phyloP scores from a whole-genome alignment of 2,113 vertebrate species.

The Ancistrus triradiatus region DNA sequence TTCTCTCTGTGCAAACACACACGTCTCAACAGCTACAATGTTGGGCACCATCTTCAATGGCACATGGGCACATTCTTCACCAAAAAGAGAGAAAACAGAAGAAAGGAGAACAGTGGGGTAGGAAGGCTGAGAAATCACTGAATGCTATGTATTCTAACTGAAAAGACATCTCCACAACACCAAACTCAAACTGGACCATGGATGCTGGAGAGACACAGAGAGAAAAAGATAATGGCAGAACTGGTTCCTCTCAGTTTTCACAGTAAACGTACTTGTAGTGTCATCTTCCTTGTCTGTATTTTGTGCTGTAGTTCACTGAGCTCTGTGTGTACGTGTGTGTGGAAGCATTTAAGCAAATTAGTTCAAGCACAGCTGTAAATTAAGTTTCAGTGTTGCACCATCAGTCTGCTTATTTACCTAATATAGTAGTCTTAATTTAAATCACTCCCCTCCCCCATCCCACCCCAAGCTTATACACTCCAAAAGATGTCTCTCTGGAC shows the following conservation, averaged over 20 bases:
- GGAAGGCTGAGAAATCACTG: not conserved
- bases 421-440: conserved; percentile 25
- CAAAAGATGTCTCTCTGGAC: not conserved
- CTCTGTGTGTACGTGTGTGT: not conserved
- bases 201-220: not conserved
- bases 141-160: not conserved
- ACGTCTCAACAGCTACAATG: conserved; percentile 21
- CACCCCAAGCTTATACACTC: not conserved
- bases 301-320: too few relatives aligned
- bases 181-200: not conserved
- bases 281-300: not conserved
- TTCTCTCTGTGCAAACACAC: conserved; percentile 20
- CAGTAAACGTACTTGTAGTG: not conserved
- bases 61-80: conserved; percentile 41
- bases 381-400: conserved; percentile 7
- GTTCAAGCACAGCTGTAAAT: conserved; percentile 2
- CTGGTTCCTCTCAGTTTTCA: conserved; percentile 37
- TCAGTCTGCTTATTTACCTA: conserved; percentile 19
- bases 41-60: conserved; percentile 26
- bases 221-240: conserved; percentile 11
- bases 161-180: too few relatives aligned
- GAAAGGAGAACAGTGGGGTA: not conserved
- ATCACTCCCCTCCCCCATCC: not conserved
- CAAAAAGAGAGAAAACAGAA: conserved; percentile 19
- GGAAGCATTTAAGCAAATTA: conserved; percentile 13